These are phyloP conservation scores for Prinia subflava DNA, from an alignment of 2,113 vertebrate genomes.

Conservation along the genomic window DNA sequence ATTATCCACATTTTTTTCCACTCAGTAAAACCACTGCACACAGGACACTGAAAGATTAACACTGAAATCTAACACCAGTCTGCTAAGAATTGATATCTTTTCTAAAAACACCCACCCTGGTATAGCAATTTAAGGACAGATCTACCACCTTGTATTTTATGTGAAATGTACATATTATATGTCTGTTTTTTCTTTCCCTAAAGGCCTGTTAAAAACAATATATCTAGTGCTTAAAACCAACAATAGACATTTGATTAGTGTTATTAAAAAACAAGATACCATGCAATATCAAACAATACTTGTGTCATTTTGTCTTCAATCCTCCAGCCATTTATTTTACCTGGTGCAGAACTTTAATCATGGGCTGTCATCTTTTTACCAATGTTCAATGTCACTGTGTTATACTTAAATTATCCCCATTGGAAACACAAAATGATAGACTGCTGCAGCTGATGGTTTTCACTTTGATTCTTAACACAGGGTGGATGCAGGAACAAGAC, in stretches of 20 bases:
- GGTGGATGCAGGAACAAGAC: background rate
- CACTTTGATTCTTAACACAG: constrained; percentile 38
- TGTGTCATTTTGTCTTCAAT: constrained; percentile 55
- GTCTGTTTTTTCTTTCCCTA: background rate
- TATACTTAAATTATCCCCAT: constrained; percentile 67
- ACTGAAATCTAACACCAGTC: constrained; percentile 57
- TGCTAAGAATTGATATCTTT: constrained; percentile 26
- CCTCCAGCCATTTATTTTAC: constrained; percentile 50
- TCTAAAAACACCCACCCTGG: background rate
- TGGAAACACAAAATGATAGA: constrained; percentile 65
- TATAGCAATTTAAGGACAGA: constrained; percentile 4
- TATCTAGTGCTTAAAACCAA: constrained; percentile 48
- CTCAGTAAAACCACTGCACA: background rate
- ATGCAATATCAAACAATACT: constrained; percentile 1
- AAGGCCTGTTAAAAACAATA: constrained; percentile 40
- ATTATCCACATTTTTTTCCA: background rate
- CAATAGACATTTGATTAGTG: constrained; percentile 59
- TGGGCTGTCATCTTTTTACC: constrained; percentile 66
- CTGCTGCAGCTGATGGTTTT: constrained; percentile 37
- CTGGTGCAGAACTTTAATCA: constrained; percentile 62
- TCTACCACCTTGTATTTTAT: background rate
- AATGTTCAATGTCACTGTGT: constrained; percentile 58
- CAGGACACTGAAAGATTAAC: background rate
- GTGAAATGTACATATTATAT: background rate
- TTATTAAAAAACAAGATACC: constrained; percentile 60